phyloP scores from a whole-genome alignment of 1,140 invertebrate genomes.

The Centruroides sculpturatus region DNA sequence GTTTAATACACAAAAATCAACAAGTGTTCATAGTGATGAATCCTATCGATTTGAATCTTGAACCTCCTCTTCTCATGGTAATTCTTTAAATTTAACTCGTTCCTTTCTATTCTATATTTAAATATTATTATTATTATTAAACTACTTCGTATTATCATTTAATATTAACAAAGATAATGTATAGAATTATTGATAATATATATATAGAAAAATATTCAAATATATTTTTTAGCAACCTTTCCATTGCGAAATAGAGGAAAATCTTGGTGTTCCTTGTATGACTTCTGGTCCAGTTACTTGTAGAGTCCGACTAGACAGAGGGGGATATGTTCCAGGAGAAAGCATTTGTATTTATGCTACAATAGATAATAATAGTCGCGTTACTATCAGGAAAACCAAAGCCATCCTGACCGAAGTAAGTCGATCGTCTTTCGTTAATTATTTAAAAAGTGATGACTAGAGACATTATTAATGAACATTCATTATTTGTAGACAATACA shows the following conservation, averaged over 20 bases:
- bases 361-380: conserved; percentile 69
- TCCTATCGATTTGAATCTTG: conserved; percentile 82
- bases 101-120: background rate
- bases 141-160: no score
- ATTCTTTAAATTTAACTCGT: conserved; percentile 26
- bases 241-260: conserved; percentile 76
- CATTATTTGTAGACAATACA: conserved; percentile 55
- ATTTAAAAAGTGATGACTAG: no score
- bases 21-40: conserved; percentile 95
- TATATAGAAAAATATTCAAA: no score
- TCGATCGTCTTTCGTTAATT: no score
- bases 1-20: conserved; percentile 85
- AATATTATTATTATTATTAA: background rate
- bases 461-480: no score
- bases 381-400: conserved; percentile 53
- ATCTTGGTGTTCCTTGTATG: conserved; percentile 68
- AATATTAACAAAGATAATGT: no score
- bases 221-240: conserved; percentile 63
- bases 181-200: no score
- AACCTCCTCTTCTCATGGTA: conserved; percentile 72
- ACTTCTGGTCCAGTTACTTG: conserved; percentile 66
- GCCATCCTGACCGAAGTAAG: conserved; percentile 61
- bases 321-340: conserved; percentile 84
- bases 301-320: conserved; percentile 69
- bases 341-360: conserved; percentile 71